Evolutionary conservation across 2,888 invertebrate species (phyloP), one percentile per base, ranked within the genome.

Genomic region (Gymnosoma rotundatum): DNA sequence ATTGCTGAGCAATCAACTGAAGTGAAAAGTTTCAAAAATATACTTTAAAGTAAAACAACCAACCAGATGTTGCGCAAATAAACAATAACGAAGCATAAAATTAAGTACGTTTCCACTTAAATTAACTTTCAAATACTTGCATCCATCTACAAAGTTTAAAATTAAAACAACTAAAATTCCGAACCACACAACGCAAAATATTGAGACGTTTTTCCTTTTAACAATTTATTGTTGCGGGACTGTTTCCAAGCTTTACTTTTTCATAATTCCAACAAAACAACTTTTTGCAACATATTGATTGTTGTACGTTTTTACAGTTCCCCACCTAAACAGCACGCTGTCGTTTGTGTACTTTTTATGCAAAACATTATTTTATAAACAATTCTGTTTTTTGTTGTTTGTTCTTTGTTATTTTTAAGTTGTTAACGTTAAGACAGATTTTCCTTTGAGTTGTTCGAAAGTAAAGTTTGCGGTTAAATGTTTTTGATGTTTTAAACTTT

Each of bases 391-490:
- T 61, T 38, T 50, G 48, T 80, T 63, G 1, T 56, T 36, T 42
- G 21, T 72, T 67, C 72, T 61, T 50, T 52, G 48, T 80, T 64
- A 45, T 73, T 52, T 80, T 52, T 42, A 50, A 48, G 63, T 60
- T 78, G 61, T 69, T 61, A 61, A 72, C 48, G 48, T 50, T 63
- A 69, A 64, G 63, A 74, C 58, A 74, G 74, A 78, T 45, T 74
- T 83, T 69, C 36, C 69, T 78, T 83, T 74, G 60, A 58, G 61
- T 78, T 74, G 63, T 73, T 83, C 50, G 7, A 42, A 54, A 75
- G 48, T 50, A 42, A 78, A 74, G 70, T 83, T 58, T 78, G 78
- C 70, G 78, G 83, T 78, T 69, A 74, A 83, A 74, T 83, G 74
- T 83, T 78, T 73, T 16, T 78, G 69, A 83, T 74, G 50, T 58